phyloP scores from a whole-genome alignment of 2,797 vertebrate species.

The Hippopotamyrus pictus region DNA sequence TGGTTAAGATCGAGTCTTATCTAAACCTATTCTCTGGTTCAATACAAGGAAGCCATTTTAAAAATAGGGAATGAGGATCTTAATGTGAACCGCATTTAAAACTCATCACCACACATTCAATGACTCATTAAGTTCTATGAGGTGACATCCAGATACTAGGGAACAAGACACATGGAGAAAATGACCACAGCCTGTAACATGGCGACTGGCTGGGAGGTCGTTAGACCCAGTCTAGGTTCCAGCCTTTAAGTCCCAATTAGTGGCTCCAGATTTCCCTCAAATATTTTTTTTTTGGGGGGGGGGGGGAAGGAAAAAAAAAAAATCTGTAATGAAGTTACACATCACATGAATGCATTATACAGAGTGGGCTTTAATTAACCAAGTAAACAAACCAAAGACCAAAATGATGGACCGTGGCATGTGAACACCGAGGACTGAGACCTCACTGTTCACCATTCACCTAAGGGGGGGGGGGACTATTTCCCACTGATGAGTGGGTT shows the following conservation, averaged over 20 bases:
- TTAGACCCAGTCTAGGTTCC: not conserved
- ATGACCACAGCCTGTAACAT: not conserved
- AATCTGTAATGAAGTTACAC: not conserved
- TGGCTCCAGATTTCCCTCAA: not conserved
- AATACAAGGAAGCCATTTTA: not conserved
- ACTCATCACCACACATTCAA: not conserved
- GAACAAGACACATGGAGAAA: not conserved
- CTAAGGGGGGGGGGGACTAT: constrained; percentile 42
- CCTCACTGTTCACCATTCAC: not conserved
- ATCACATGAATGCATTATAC: not conserved
- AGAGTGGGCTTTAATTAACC: not conserved
- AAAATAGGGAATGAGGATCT: not conserved
- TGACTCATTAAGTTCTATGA: not conserved
- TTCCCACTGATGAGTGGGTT: constrained; percentile 81
- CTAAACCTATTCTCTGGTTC: not conserved
- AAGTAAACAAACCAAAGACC: not conserved
- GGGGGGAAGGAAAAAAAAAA: not conserved
- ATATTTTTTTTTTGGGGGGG: not conserved
- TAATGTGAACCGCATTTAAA: not conserved
- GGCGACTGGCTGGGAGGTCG: not conserved
- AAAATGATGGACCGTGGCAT: not conserved
- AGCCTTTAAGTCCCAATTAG: not conserved
- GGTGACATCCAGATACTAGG: not conserved
- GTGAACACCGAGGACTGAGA: not conserved
- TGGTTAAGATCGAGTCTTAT: not conserved